These are phyloP conservation scores for Sylvia borin DNA, from an alignment of 2,797 vertebrate species.

Conservation along the genomic window DNA sequence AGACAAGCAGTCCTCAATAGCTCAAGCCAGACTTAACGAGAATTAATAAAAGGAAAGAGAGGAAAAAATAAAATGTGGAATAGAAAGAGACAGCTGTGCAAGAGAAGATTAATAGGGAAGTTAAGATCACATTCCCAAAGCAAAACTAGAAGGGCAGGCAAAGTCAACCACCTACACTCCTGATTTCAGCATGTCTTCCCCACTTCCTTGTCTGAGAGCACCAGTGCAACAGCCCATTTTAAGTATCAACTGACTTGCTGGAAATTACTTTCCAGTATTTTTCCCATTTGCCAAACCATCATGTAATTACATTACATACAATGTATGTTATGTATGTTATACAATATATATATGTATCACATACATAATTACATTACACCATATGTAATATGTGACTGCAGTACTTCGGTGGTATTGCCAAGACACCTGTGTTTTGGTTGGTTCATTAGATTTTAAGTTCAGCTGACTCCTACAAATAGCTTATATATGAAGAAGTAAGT, in stretches of 20 bases:
- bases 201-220: not conserved
- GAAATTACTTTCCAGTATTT: not conserved
- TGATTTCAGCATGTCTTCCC: not conserved
- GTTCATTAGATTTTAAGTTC: not conserved
- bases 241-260: not conserved
- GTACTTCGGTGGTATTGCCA: not conserved
- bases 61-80: not conserved
- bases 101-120: not conserved
- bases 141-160: not conserved
- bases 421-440: not conserved
- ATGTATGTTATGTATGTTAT: not conserved
- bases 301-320: not conserved
- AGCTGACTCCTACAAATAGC: not conserved
- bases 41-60: not conserved
- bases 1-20: not conserved
- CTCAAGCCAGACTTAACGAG: not conserved
- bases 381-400: not conserved
- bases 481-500: not conserved
- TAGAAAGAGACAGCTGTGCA: not conserved
- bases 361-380: too few species aligned
- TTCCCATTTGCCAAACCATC: not conserved
- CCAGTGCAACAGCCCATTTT: not conserved
- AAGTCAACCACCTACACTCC: not conserved
- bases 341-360: too few species aligned
- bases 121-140: not conserved